Base-by-base conservation (phyloP, 2,113 vertebrate species). In the Ibidorhyncha struthersii region DNA sequence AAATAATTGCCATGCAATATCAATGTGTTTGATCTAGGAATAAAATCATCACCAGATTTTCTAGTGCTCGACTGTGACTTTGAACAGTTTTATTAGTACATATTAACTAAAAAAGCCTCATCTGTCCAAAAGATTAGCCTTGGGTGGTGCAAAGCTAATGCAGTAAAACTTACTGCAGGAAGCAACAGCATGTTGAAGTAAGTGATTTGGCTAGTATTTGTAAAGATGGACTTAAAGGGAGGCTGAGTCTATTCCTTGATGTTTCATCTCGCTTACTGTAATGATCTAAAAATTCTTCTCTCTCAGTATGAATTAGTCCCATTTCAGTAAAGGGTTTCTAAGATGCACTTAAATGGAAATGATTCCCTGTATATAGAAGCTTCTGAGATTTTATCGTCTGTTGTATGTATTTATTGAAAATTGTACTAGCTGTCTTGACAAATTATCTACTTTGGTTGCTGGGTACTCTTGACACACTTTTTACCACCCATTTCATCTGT, bases 1-100 rank as follows among this genome's bases (percentile, higher is more conserved):
- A 85, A 82, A 85, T 79, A 93, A 93, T 88, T 94, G 32, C 86
- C 23, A 19, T 77, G 80, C 34, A 72, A 6, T 92, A 92, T 89
- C 32, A 76, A 25, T 89, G 88, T 85, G 43, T 87, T 95, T 91
- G 78, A 96, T 94, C 66, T 79, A 23, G 66, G 70, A 95, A 84
- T 79, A 73, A 72, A 79, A 79, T 26, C 41, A 65, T 90, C 76
- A 45, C 29, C 58, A 87, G 65, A 80, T 93, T 93, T 88, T 80
- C 53, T 66, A 25, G 47, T 55, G 70, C 47, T 40, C 23, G 38
- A 76, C 26, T 77, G 22, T 38, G 53, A 58, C 34, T 69, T 66
- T 58, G 58, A 86, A 65, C 4, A 2, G 10, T 81, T 95, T 62
- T 82, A 59, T 95, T 76, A 77, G 32, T 43, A 80, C 36, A 50